Base-by-base conservation (phyloP, 2,888 invertebrate genomes). In the Harpagoxenus sublaevis region DNA sequence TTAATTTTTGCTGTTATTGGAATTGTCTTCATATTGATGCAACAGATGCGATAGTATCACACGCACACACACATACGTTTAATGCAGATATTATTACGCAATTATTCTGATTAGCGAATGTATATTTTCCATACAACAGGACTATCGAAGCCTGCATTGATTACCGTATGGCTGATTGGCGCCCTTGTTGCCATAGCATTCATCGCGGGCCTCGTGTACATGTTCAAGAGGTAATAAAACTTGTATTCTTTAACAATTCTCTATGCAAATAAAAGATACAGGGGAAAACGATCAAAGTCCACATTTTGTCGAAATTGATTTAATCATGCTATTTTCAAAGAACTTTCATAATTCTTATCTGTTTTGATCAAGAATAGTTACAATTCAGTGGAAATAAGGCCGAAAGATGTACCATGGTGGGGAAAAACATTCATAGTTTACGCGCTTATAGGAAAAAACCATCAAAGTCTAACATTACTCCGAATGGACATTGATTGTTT, bases 81-180 rank as follows among this genome's bases (percentile, higher is more conserved):
- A 23, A 15, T 8, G 18, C 18, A 18, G 10, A 55, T 18, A 74
- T 15, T 57, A 60, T 60, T 57, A 73, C 42, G 5, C 2, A 45
- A 42, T 57, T 0, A 62, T 62, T 48, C 9, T 74, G 15, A 55
- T 73, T 51, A 51, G 6, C 8, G 10, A 60, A 55, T 81, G 70
- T 55, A 70, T 48, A 48, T 60, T 70, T 48, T 73, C 15, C 82
- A 57, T 62, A n/a, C 81, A 53, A 60, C 81, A 94, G 94, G 94
- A 66, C 93, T 94, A 60, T 92, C 94, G 10, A 90, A 86, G 74
- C 83, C 84, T 35, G 90, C 93, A 9, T 89, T 89, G 89, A 85
- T 94, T 9, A 75, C 94, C 39, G 93, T 95, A 86, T 94, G 94
- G 94, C 89, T 93, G 28, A 92, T 94, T 75, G 92, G 93, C 42